Evolutionary conservation across 2,797 vertebrate species (phyloP).

Genomic region (Macropodus opercularis): DNA sequence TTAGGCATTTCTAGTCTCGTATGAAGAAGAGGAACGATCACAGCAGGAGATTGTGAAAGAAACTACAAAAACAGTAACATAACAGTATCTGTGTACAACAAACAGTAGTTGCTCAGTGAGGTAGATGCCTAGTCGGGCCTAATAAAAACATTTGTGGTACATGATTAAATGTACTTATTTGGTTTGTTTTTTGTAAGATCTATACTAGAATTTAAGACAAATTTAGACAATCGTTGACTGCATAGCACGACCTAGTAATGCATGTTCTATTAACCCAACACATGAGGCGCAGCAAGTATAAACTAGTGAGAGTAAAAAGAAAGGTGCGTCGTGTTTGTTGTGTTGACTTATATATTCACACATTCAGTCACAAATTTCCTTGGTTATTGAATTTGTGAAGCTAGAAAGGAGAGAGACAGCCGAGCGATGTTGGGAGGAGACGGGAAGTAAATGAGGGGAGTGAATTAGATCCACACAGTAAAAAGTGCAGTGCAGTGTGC

Average conservation of each 20-base stretch:
- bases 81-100: no score
- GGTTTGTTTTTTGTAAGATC: not conserved
- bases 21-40: no score
- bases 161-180: no score
- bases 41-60: no score
- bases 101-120: no score
- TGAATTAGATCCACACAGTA: slow-evolving; percentile 42
- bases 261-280: not conserved
- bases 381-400: slow-evolving; percentile 1
- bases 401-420: slow-evolving; percentile 7
- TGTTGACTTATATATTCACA: not conserved
- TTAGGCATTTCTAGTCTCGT: no score
- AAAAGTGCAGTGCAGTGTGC: slow-evolving; percentile 63
- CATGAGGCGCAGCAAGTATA: not conserved
- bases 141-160: no score
- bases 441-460: slow-evolving; percentile 28
- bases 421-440: slow-evolving; percentile 7
- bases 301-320: not conserved
- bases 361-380: not conserved
- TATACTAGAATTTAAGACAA: not conserved
- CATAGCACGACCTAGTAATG: not conserved
- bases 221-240: not conserved
- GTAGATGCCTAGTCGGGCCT: no score
- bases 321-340: not conserved
- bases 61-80: no score